These are phyloP conservation scores for Melieria omissa DNA, from an alignment of 2,888 invertebrate genomes.

Conservation along the genomic window DNA sequence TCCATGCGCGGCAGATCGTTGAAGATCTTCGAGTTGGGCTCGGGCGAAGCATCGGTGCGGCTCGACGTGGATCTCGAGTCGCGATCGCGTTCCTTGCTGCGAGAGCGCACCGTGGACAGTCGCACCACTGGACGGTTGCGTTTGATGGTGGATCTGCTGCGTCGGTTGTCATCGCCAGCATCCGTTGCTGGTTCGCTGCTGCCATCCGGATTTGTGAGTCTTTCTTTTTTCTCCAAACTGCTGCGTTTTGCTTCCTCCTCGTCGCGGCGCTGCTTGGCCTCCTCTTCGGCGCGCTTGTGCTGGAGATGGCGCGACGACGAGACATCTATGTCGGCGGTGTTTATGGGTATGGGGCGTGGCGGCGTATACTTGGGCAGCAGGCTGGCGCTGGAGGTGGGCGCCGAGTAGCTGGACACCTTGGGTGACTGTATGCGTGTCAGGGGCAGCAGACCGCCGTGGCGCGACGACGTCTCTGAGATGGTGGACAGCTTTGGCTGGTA, in stretches of 20 bases:
- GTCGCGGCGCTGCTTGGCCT: conserved; percentile 14
- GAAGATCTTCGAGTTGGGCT: conserved; percentile 47
- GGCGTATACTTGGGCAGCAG: conserved; percentile 65
- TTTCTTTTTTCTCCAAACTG: conserved; percentile 32
- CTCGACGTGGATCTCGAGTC: conserved; percentile 23
- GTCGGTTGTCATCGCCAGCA: conserved; percentile 21
- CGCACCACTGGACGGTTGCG: conserved; percentile 81
- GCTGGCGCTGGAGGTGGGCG: conserved; percentile 58
- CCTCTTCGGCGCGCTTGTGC: conserved; percentile 37
- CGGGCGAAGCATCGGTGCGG: conserved; percentile 35
- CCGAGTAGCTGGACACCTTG: conserved; percentile 67
- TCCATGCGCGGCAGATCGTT: conserved; percentile 47
- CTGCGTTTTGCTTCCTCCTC: conserved; percentile 29
- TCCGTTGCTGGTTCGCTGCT: conserved; percentile 28
- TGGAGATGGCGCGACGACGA: conserved; percentile 71
- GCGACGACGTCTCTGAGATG: conserved; percentile 73
- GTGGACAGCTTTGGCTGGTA: conserved; percentile 81
- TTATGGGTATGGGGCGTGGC: conserved; percentile 78
- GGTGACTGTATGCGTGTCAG: conserved; percentile 69
- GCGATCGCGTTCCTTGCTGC: conserved; percentile 54
- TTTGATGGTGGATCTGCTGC: conserved; percentile 72
- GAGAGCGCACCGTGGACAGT: conserved; percentile 73
- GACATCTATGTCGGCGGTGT: conserved; percentile 88
- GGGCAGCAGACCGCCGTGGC: conserved; percentile 61
- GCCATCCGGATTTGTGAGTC: neutral